These are phyloP conservation scores for Caligus rogercresseyi DNA, from an alignment of 1,140 invertebrate genomes.

Conservation along the genomic window DNA sequence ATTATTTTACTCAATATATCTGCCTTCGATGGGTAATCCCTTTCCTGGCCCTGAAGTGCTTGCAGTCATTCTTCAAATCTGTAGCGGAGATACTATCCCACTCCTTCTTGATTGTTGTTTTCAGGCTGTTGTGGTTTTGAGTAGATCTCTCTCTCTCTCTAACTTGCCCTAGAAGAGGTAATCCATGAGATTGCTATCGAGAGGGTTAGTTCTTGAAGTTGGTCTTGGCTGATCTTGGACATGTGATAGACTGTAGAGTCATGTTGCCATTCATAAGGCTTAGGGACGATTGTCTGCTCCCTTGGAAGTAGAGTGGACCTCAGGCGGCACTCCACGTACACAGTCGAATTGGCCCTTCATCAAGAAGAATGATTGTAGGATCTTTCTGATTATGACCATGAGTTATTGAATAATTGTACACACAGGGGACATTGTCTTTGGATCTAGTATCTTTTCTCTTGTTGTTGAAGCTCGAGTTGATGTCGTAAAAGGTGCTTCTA, in stretches of 20 bases:
- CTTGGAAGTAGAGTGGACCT: not conserved
- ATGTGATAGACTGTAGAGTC: not conserved
- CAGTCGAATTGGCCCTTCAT: not conserved
- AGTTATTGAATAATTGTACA: not conserved
- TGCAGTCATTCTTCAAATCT: too few species aligned
- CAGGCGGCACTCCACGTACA: not conserved
- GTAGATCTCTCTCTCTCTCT: too few species aligned
- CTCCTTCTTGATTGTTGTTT: too few species aligned
- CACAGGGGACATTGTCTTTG: not conserved
- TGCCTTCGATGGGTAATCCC: too few species aligned
- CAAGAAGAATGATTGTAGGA: not conserved
- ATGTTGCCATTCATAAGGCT: not conserved
- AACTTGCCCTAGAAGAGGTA: too few species aligned
- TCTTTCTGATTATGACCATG: not conserved
- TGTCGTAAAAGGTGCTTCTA: not conserved
- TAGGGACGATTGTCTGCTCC: not conserved
- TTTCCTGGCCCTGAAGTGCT: too few species aligned
- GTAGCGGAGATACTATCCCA: too few species aligned
- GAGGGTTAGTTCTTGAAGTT: not conserved
- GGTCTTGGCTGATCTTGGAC: not conserved
- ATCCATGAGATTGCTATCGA: too few species aligned
- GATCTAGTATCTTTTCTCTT: not conserved
- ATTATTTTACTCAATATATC: too few species aligned
- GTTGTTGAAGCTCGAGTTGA: not conserved
- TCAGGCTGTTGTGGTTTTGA: too few species aligned